Base-by-base conservation (phyloP, 2,113 vertebrate species). In the Microcebus ravelobensis region DNA sequence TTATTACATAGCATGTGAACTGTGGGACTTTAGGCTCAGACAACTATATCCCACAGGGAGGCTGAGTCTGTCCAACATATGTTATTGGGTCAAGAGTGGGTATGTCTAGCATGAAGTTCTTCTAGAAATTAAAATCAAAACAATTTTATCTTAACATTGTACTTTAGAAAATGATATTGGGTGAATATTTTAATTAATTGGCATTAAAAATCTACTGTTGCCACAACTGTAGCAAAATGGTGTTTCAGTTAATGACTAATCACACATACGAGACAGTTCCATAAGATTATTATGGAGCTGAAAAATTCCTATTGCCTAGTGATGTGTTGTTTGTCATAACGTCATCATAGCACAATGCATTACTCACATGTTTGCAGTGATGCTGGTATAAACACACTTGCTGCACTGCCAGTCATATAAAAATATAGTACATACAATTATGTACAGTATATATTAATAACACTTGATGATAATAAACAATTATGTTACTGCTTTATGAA, bases 181-280 rank as follows among this genome's bases (percentile, higher is more conserved):
- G 29, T 71, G 34, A 94, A 17, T 34, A 36, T 94, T 88, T 68
- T 77, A 95, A 87, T 63, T 61, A 83, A 73, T 1, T 77, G 36
- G 77, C 67, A 82, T 65, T 80, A 80, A 91, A 95, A 87, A 77
- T 87, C 31, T 82, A 82, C 29, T 93, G 42, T 73, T 91, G 34
- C 34, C 29, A 91, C 63, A 84, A 67, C 48, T 31, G 31, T 42
- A 48, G 73, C 21, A 48, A 34, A 67, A 34, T 48, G 45, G 29
- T 27, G 6, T 76, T 76, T 76, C 9, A 4, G 73, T 48, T 45
- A 29, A 76, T 76, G 42, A 45, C 29, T 7, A 76, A 76, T 23
- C 4, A 31, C 27, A 76, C 31, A 17, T 31, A 31, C 18, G 14
- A 63, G 27, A 29, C 13, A 27, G 61, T 63, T 29, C 10, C 15